Conservation (phyloP, 2,113 vertebrate genomes). For the Chionis minor region DNA sequence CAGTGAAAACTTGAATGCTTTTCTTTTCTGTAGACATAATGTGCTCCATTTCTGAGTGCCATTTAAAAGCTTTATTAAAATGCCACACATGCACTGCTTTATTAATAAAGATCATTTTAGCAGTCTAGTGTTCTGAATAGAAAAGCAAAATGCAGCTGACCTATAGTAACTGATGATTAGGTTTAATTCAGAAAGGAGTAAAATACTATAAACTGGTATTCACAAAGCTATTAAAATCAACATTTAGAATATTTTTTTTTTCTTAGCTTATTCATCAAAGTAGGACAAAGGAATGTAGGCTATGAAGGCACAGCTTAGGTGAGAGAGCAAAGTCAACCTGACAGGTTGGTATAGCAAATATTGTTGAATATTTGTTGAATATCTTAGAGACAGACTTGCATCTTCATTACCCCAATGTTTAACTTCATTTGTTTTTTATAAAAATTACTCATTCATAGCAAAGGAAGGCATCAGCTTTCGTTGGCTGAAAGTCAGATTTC, state of each 20-base stretch:
- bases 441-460: not conserved
- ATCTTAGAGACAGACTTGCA: not conserved
- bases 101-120: conserved; percentile 28
- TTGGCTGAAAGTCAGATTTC: not conserved
- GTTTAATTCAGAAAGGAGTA: not conserved
- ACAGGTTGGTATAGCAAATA: not conserved
- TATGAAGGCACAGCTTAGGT: not conserved
- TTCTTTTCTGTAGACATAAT: not conserved
- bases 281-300: not conserved
- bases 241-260: not conserved
- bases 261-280: not conserved
- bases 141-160: conserved; percentile 29
- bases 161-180: not conserved
- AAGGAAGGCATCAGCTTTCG: not conserved
- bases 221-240: not conserved
- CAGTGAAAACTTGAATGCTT: not conserved
- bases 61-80: conserved; percentile 33
- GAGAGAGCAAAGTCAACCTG: not conserved
- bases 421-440: not conserved
- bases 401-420: not conserved
- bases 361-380: not conserved
- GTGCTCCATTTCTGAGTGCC: not conserved
- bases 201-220: not conserved
- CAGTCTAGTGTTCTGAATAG: not conserved
- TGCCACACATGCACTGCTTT: not conserved